Base-by-base conservation (phyloP, 2,888 invertebrate genomes). In the Eupithecia vulgata region DNA sequence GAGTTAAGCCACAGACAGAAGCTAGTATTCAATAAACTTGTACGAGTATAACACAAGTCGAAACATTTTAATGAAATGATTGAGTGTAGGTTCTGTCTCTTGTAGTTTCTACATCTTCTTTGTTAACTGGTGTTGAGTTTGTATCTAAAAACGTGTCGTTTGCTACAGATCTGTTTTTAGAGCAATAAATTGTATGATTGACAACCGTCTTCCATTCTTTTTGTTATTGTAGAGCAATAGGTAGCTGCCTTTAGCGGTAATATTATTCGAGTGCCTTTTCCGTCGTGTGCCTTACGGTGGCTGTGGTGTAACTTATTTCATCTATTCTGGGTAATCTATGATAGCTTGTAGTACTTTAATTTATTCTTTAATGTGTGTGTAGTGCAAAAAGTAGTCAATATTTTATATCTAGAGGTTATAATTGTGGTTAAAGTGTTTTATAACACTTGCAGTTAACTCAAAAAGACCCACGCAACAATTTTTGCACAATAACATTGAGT, bases 121-220 rank as follows among this genome's bases (percentile, higher is more conserved):
- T 61, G 61, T 8, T 34, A 15, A 61, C 30, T 37, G 21, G 17
- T 17, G n/a, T 61, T 10, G 17, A 40, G 40, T 21, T 40, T 40
- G 21, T 40, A 65, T 64, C 68, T 45, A 75, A 72, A 69, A 75
- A 75, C 72, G 69, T 70, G 75, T 67, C 57, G 67, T 64, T 35
- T 35, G 12, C 17, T 30, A 67, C 69, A 61, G 57, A 48, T 21
- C 40, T 68, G 48, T 74, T 72, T 70, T 72, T 75, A 67, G 30
- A 52, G 5, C 48, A 40, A 74, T 75, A 74, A 71, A 74, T 62
- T 71, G 48, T 71, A 71, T 74, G 74, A 74, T 71, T 71, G 67
- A 74, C 71, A 42, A 40, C n/a, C 4, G 35, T 40, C 30, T 21
- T 72, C 13, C 34, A 65, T 48, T 35, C 66, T 67, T 71, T 61